Evolutionary conservation across 1,140 invertebrate species (phyloP), one percentile per base, ranked within the genome.

Genomic region (Drosophila varians): DNA sequence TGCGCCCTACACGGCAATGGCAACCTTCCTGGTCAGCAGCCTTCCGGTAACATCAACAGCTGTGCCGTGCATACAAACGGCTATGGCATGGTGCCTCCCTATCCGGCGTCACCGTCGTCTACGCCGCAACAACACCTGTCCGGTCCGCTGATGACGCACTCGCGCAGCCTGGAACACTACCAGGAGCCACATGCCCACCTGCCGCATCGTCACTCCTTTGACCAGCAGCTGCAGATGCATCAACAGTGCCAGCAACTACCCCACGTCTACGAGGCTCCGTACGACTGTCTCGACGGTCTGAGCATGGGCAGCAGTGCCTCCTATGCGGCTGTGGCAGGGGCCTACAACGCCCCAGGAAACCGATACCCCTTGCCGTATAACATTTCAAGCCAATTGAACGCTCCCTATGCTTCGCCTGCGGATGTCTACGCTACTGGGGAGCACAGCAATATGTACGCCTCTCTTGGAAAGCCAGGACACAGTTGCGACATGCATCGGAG

Each of bases 91-190:
- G 42, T 70, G 51, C 62, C 74, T n/a, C 65, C 74, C n/a, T 77
- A 77, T 28, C 74, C 74, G 2, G 56, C 51, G 9, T 16, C 38
- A 7, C 14, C 38, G 3, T 31, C 38, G n/a, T 31, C 28, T 21
- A 48, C 40, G 3, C 53, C 68, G 38, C 58, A 51, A 16, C 75
- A 72, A 9, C 65, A 74, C 18, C 48, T 48, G n/a, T 48, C 68
- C n/a, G 47, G 49, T 4, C 42, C 47, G 0, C 43, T 78, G 5
- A 90, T 90, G 80, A 86, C 89, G 12, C 90, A 91, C 40, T 91
- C 90, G 8, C 89, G 89, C 62, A 90, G 89, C 52, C 52, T 91
- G 49, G 90, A 91, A n/a, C 90, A 91, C 25, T 91, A 91, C 66
- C 84, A 80, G 57, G 90, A 90, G 31, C 88, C 89, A 19, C 71